Base-by-base conservation (phyloP, 2,888 invertebrate species). In the Hydroisotoma schaefferi region DNA sequence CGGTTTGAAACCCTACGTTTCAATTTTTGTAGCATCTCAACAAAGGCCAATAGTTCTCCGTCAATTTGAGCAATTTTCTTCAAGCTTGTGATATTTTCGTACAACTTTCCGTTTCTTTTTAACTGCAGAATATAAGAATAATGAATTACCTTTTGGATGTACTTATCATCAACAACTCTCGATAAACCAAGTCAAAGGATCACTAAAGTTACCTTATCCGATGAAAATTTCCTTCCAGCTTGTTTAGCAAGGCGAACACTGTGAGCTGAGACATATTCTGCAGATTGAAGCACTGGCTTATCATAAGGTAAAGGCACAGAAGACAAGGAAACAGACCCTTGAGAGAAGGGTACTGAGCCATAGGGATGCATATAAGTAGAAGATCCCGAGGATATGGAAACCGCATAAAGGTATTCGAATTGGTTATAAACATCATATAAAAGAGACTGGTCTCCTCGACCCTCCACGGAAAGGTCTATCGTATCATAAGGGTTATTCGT, bases 1-100 rank as follows among this genome's bases (percentile, higher is more conserved):
- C 47, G 33, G 27, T 54, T 47, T 28, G 10, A 48, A 26, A 23
- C 81, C 83, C 80, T 77, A 87, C 87, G 84, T 82, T 91, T 81
- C 29, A 91, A 81, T 68, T 85, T 84, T 67, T 87, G 84, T 2
- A 92, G 87, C 87, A 90, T 89, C 74, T 84, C 83, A 75, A 89
- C 85, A 77, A 92, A 92, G 27, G 88, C 88, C 73, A 84, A 82
- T 56, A 92, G 81, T 76, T 92, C 91, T 40, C 85, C 83, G 76
- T 91, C 90, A 68, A 84, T 84, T 61, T 83, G 80, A 64, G 83
- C 84, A 12, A 55, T 47, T 15, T 69, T 61, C 40, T 69, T 71
- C n/a, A 71, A 61, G 38, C 63, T 69, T 53, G 70, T 71, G 52
- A 72, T 59, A 56, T 72, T 69, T 64, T 71, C 71, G 55, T 72